Base-by-base conservation (phyloP, 2,888 invertebrate genomes). In the Tenthredo livida region DNA sequence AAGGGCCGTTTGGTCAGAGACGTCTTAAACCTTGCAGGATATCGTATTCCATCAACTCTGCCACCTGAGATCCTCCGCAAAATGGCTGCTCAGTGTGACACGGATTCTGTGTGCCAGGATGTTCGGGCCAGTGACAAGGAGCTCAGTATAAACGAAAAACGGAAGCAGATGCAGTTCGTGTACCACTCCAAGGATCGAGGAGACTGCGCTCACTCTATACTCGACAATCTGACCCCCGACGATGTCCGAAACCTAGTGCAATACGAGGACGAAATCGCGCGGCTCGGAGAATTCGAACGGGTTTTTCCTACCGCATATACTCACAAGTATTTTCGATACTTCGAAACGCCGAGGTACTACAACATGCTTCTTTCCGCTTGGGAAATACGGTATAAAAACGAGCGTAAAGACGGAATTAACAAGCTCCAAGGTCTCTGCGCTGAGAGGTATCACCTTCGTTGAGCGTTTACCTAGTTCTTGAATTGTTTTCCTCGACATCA, bases 1-100 rank as follows among this genome's bases (percentile, higher is more conserved):
- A 98, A 99, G 92, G 98, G 98, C 1, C 97, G 98, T 0, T 94
- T 99, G 90, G 97, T 98, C 7, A 95, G 96, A 87, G 97, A 98
- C 85, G 95, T 98, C 85, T 95, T 99, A 87, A 98, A 99, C 93
- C 95, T 98, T 88, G 98, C 97, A 40, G 97, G 98, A 89, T 98
- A 97, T 94, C 97, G 97, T 91, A 95, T 98, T 86, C 89, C 75
- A 21, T 33, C 84, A 37, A 65, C 61, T n/a, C 37, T 84, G 47
- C 58, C 83, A 40, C 54, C 33, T 12, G 61, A 47, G 17, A 84
- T 75, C 72, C 75, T 77, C 2, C 29, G 83, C 50, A 37, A 77
- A 40, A 77, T 85, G 15, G 50, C 85, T 70, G 72, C 17, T 10
- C 40, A 33, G 21, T 54, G 33, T 17, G 83, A 85, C 40, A 40